Conservation (phyloP, 2,797 vertebrate genomes). For the Neopelma chrysocephalum region DNA sequence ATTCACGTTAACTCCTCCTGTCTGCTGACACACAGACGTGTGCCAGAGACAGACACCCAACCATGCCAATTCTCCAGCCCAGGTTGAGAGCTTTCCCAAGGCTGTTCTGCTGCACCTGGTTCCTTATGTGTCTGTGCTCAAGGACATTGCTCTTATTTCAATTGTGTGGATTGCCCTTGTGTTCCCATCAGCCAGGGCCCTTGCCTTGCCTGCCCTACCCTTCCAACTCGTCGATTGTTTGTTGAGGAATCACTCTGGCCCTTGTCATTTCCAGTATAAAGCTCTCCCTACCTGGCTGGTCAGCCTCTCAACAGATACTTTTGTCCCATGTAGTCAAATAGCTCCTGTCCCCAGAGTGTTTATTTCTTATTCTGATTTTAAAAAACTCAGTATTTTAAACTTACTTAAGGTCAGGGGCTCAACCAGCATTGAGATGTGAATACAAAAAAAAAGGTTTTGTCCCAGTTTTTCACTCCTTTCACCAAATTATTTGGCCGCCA, state of each 20-base stretch:
- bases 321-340: background rate
- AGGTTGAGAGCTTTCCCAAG: background rate
- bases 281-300: background rate
- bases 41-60: background rate
- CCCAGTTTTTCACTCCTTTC: background rate
- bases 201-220: background rate
- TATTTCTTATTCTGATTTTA: background rate
- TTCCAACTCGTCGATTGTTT: background rate
- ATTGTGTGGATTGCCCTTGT: background rate
- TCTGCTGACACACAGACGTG: background rate
- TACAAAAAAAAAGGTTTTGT: background rate
- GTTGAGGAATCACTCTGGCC: background rate
- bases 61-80: fast-evolving
- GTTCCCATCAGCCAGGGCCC: background rate
- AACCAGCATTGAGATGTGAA: background rate
- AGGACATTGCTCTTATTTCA: background rate
- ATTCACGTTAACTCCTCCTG: background rate
- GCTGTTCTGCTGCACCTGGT: background rate
- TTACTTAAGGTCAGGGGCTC: background rate
- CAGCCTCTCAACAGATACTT: background rate
- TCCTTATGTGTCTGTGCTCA: fast-evolving
- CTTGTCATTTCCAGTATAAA: background rate
- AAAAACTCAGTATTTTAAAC: background rate
- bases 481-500: background rate
- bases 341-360: background rate